phyloP scores from a whole-genome alignment of 2,797 vertebrate genomes.

The Phalanger gymnotis region DNA sequence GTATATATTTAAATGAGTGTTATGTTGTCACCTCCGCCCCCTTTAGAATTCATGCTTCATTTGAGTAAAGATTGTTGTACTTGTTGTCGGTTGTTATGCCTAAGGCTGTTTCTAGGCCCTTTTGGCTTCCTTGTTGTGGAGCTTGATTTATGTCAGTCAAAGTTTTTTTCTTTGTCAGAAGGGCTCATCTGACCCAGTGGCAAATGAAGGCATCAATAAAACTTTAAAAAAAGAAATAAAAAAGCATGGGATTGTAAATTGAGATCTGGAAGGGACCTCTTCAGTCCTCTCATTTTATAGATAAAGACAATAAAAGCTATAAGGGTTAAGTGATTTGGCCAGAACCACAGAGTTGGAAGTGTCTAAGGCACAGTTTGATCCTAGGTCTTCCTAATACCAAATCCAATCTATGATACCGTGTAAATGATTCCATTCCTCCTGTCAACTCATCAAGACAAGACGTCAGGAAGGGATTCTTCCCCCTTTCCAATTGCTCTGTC shows the following conservation, averaged over 20 bases:
- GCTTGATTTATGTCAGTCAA: neutral
- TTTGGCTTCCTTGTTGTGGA: neutral
- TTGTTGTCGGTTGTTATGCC: neutral
- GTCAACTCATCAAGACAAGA: neutral
- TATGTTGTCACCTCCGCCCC: neutral
- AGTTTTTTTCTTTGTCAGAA: neutral
- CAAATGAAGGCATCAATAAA: neutral
- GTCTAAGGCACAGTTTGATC: neutral
- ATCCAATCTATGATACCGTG: neutral
- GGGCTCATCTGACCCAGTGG: neutral
- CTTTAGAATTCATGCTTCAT: neutral
- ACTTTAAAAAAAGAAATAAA: neutral
- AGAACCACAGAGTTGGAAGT: neutral
- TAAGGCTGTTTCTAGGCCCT: neutral
- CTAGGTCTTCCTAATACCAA: neutral
- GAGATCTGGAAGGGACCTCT: neutral
- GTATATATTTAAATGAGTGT: no score
- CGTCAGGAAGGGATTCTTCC: neutral
- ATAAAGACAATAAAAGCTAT: neutral
- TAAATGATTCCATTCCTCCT: neutral
- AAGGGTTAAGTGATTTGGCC: neutral
- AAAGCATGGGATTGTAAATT: neutral
- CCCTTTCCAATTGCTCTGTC: neutral
- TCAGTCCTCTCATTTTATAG: neutral
- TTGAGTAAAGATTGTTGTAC: neutral